Evolutionary conservation across 2,888 invertebrate species (phyloP).

Genomic region (Clanis bilineata): DNA sequence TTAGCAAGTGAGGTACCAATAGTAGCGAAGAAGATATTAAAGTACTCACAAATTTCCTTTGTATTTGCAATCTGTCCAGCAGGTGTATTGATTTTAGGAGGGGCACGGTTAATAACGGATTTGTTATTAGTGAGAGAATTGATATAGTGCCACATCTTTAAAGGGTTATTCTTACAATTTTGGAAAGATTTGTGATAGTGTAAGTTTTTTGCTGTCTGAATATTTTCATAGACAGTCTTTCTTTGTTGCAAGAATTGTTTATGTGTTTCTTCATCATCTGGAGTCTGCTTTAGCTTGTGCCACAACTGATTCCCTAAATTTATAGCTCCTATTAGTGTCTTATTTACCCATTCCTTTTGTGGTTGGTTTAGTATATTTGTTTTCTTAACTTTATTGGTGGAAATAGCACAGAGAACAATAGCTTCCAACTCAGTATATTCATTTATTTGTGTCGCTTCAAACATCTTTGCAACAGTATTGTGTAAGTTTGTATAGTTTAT

Average conservation of each 20-base stretch:
- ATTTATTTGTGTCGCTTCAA: neutral
- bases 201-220: neutral
- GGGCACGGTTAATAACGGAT: neutral
- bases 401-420: neutral
- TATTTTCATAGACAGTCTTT: neutral
- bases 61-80: neutral
- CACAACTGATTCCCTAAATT: neutral
- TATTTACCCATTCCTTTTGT: neutral
- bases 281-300: neutral
- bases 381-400: neutral
- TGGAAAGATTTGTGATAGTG: neutral
- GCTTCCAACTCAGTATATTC: neutral
- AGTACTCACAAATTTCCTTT: neutral
- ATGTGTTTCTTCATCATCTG: neutral
- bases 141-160: neutral
- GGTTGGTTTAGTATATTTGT: neutral
- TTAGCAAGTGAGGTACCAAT: neutral
- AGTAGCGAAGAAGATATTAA: neutral
- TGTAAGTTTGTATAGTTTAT: neutral
- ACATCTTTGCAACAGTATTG: neutral
- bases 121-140: neutral
- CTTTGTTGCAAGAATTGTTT: neutral
- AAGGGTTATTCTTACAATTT: neutral
- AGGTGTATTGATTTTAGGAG: too few species aligned
- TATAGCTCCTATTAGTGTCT: neutral